phyloP scores from a whole-genome alignment of 2,113 vertebrate genomes.

The Andinoacara biseriatus region DNA sequence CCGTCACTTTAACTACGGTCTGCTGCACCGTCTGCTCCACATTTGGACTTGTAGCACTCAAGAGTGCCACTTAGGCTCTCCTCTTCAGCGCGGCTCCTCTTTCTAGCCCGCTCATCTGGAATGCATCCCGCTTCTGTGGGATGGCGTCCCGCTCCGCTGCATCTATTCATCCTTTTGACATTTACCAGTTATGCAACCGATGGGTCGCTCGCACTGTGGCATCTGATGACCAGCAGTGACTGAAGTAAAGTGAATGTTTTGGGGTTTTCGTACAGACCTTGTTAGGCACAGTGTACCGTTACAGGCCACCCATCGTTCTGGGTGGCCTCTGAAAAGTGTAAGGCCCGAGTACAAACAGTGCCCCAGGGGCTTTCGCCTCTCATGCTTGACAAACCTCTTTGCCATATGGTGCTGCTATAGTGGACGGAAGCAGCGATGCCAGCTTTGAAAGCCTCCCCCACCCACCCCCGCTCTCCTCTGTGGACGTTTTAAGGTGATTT shows the following conservation, averaged over 20 bases:
- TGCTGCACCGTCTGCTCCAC: slow-evolving; percentile 59
- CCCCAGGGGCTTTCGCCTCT: slow-evolving; percentile 12
- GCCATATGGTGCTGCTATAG: slow-evolving; percentile 48
- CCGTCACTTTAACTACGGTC: slow-evolving; percentile 41
- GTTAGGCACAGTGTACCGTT: background rate
- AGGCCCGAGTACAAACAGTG: background rate
- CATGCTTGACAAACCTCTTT: slow-evolving; percentile 7
- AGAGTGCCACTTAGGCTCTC: slow-evolving; percentile 8
- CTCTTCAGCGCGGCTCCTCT: slow-evolving; percentile 22
- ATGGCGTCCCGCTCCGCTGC: slow-evolving; percentile 22
- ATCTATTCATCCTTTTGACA: slow-evolving; percentile 26
- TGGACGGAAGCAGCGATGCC: background rate
- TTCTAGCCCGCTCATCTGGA: slow-evolving; percentile 24
- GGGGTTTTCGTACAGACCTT: background rate
- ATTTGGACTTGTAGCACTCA: slow-evolving; percentile 24
- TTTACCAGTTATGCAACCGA: background rate
- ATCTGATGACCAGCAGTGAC: background rate
- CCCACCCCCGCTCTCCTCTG: background rate
- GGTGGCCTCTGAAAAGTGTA: background rate
- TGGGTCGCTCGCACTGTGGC: background rate
- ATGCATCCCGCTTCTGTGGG: slow-evolving; percentile 5
- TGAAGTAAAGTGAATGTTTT: background rate
- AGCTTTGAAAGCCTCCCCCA: slow-evolving; percentile 8
- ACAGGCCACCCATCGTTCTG: background rate
- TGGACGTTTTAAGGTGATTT: slow-evolving; percentile 39